phyloP scores from a whole-genome alignment of 2,888 invertebrate genomes.

The Molorchus minor region DNA sequence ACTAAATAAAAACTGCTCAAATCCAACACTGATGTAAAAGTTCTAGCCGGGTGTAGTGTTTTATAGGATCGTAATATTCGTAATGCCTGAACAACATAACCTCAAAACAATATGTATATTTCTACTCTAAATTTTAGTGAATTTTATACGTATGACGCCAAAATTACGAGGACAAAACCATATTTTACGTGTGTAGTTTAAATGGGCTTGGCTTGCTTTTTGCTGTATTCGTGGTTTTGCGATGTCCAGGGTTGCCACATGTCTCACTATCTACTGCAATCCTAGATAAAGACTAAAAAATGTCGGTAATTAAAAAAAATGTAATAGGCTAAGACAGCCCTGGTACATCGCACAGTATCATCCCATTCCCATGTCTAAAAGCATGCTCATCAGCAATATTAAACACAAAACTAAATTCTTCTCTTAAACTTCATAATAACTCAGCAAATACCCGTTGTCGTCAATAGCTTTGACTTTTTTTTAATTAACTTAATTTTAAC shows the following conservation, averaged over 20 bases:
- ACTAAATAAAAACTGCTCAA: too few relatives aligned
- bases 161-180: conserved; percentile 31
- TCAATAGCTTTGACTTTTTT: too few relatives aligned
- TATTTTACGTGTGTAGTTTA: conserved; percentile 30
- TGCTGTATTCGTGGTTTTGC: conserved; percentile 37
- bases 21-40: too few relatives aligned
- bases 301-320: too few relatives aligned
- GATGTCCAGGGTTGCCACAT: conserved; percentile 28
- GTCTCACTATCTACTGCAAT: not conserved
- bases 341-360: not conserved
- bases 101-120: too few relatives aligned
- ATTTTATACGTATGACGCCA: too few relatives aligned
- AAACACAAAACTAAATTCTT: conserved; percentile 20
- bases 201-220: conserved; percentile 38
- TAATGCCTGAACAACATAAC: too few relatives aligned
- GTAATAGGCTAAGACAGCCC: not conserved
- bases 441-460: not conserved
- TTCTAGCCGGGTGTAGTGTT: too few relatives aligned
- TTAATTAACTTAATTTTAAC: too few relatives aligned
- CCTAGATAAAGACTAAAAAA: too few relatives aligned
- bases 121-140: too few relatives aligned
- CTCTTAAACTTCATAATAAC: conserved; percentile 14
- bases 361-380: conserved; percentile 4
- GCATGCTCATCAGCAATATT: conserved; percentile 16
- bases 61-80: too few relatives aligned